Conservation (phyloP, 1,140 invertebrate species). For the Whitmania pigra region DNA sequence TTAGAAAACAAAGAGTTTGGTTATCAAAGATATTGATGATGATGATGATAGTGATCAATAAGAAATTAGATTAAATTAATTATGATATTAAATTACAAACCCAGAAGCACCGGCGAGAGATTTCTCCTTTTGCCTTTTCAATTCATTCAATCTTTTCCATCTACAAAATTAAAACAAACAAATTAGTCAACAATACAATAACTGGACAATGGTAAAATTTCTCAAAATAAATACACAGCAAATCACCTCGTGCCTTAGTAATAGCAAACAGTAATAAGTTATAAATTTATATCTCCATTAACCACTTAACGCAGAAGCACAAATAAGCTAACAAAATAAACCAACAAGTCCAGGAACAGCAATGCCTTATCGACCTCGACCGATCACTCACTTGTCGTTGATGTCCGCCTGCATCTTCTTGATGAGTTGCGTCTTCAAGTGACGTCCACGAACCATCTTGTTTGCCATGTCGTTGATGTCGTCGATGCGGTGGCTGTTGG, state of each 20-base stretch:
- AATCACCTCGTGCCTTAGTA: too few relatives aligned
- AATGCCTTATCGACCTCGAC: too few relatives aligned
- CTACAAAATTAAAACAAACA: conserved; percentile 28
- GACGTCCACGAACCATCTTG: conserved; percentile 69
- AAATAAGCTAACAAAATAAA: too few relatives aligned
- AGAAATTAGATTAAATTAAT: too few relatives aligned
- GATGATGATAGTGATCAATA: too few relatives aligned
- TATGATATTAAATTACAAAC: conserved; percentile 42
- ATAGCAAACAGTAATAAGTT: too few relatives aligned
- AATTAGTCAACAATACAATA: too few relatives aligned
- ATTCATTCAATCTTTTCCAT: conserved; percentile 68
- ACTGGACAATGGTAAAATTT: too few relatives aligned
- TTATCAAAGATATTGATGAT: background rate
- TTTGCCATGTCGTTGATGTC: conserved; percentile 74
- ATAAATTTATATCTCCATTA: too few relatives aligned
- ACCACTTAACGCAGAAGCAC: too few relatives aligned
- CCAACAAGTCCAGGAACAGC: too few relatives aligned
- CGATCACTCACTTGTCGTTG: conserved; percentile 56
- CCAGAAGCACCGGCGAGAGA: conserved; percentile 76
- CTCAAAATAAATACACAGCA: conserved; percentile 6
- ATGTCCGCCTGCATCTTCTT: conserved; percentile 60
- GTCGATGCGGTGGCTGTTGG: conserved; percentile 75
- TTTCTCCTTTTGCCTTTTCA: conserved; percentile 79
- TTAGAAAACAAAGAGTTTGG: background rate
- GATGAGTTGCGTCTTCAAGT: conserved; percentile 75